Base-by-base conservation (phyloP, 2,888 invertebrate genomes). In the Scaptomyza tumidula region DNA sequence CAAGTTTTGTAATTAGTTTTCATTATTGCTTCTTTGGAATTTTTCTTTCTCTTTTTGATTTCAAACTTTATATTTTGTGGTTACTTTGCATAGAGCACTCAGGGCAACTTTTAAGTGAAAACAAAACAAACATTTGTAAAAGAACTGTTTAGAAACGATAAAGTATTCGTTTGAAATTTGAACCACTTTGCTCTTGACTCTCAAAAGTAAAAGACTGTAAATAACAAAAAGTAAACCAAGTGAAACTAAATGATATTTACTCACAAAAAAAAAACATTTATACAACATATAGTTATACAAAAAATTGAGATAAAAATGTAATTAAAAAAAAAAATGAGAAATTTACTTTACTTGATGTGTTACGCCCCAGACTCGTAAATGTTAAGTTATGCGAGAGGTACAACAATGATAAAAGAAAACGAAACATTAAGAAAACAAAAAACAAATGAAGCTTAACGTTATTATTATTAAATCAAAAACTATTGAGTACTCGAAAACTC, bases 201-300 rank as follows among this genome's bases (percentile, higher is more conserved):
- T 88, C 82, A 88, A 86, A 86, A 75, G 87, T 87, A 82, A 85
- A 86, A 88, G 85, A 86, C 85, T 86, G 85, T 86, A 86, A 75
- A 85, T 88, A 85, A 76, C 50, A 74, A 62, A 54, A 76, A 78
- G 45, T 62, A 55, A 67, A 67, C 27, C 31, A 78, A 69, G 65
- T 80, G 77, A 84, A 88, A 88, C 76, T 71, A 88, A 87, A 81
- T 68, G 80, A 83, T 77, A 86, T 88, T 80, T 88, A 80, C 76
- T 73, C 60, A 76, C 65, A 66, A 71, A 73, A 65, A 68, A 67
- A 75, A 10, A 74, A 66, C 79, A 81, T 84, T 78, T 72, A 83
- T 56, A 63, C 55, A 64, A 66, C 35, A 73, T 27, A 64, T 53
- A 65, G 57, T 60, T 66, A 75, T 67, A 62, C 14, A 72, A 29